These are phyloP conservation scores for Caenorhabditis sp. DNA, from an alignment of 2,888 invertebrate species.

Conservation along the genomic window DNA sequence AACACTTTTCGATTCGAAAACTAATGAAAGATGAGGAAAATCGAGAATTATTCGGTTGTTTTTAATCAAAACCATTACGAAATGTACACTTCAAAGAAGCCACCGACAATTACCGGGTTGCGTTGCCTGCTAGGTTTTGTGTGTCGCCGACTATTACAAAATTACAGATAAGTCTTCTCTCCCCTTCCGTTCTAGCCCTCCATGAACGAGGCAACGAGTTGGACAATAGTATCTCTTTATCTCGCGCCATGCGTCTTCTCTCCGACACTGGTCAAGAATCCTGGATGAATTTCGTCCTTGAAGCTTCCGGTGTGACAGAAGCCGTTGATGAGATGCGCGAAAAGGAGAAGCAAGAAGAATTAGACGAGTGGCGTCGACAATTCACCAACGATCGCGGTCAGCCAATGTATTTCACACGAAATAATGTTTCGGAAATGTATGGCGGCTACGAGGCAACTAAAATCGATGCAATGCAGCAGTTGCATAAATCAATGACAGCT, in stretches of 20 bases:
- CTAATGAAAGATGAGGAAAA: too few relatives aligned
- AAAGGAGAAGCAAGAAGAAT: not conserved
- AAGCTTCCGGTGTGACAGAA: conserved; percentile 34
- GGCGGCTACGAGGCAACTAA: conserved; percentile 51
- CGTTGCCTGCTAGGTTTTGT: too few relatives aligned
- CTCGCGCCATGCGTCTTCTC: conserved; percentile 12
- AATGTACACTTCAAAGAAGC: too few relatives aligned
- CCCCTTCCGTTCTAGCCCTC: conserved; percentile 34
- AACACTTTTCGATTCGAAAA: too few relatives aligned
- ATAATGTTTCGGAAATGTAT: conserved; percentile 54
- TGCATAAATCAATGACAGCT: conserved; percentile 49
- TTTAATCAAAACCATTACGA: too few relatives aligned
- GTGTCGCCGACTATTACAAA: too few relatives aligned
- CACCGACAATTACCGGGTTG: too few relatives aligned
- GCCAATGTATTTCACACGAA: conserved; percentile 59
- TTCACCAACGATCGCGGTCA: conserved; percentile 21
- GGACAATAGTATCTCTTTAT: conserved; percentile 26
- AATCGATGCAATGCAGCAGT: conserved; percentile 53
- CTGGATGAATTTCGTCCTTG: conserved; percentile 33
- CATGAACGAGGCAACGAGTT: conserved; percentile 34
- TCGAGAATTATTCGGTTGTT: too few relatives aligned
- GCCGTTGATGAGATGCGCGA: conserved; percentile 16
- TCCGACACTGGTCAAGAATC: conserved; percentile 21
- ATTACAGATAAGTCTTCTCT: conserved; percentile 30
- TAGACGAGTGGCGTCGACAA: not conserved